Base-by-base conservation (phyloP, 2,113 vertebrate species). In the Cichladusa arquata region DNA sequence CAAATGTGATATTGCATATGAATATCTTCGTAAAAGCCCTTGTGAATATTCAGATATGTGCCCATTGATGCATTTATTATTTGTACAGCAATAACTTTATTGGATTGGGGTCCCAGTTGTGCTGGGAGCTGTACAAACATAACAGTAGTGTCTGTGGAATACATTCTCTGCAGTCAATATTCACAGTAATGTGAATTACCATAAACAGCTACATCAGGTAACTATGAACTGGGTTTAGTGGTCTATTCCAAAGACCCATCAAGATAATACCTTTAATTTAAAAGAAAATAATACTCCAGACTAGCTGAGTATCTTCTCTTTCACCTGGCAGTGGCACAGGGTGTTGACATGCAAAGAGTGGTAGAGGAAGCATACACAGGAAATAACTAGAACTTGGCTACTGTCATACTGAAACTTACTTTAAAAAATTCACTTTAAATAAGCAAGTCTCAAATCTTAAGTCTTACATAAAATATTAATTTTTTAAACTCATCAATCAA, bases 31-130 rank as follows among this genome's bases (percentile, higher is more conserved):
- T 81, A 88, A 96, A 94, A 86, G 64, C 87, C 91, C 85, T 74
- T 86, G 90, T 95, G 95, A 97, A 96, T 96, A 96, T 95, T 95
- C 93, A 94, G 88, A 86, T 93, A 92, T 60, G 79, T 90, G 88
- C 76, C 93, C 54, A 88, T 61, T 90, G 82, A 90, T 90, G 64
- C 73, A 94, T 93, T 95, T 96, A 90, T 95, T 95, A 96, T 95
- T 93, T 86, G 82, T 90, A 81, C 67, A 90, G 84, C 82, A 92
- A 38, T 88, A 96, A 86, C 65, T 88, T 90, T 78, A 96, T 74
- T 88, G 90, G 72, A 81, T 24, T 88, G 80, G 53, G 60, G 90
- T 90, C 90, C 88, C 92, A 94, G 95, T 80, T 92, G 92, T 78
- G 64, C 69, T 93, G 67, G 82, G 85, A 83, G 64, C 67, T 86